These are phyloP conservation scores for Actenoides hombroni DNA, from an alignment of 2,113 vertebrate genomes.

Conservation along the genomic window DNA sequence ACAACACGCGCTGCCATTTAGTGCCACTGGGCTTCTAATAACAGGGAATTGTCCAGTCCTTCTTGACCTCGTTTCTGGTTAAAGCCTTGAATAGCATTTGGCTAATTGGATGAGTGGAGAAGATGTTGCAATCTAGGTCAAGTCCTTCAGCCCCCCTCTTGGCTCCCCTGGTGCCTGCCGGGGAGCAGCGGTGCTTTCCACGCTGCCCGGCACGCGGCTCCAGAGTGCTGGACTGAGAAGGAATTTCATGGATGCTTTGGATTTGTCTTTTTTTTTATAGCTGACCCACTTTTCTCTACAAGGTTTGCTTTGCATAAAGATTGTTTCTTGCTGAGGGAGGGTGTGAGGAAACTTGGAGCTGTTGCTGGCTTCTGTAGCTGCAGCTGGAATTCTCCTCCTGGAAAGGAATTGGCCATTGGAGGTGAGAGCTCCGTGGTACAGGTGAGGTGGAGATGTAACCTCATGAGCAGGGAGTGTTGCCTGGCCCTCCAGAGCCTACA, in stretches of 20 bases:
- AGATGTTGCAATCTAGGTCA: constrained; percentile 9
- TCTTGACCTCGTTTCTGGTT: neutral
- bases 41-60: neutral
- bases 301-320: neutral
- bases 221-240: neutral
- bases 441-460: neutral
- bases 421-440: neutral
- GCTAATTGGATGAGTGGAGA: constrained; percentile 29
- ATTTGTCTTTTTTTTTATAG: neutral
- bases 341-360: neutral
- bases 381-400: neutral
- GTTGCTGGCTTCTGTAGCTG: neutral
- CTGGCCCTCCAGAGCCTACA: neutral
- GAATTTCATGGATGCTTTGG: neutral
- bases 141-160: neutral
- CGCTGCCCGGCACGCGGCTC: neutral
- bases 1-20: accelerated
- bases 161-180: neutral
- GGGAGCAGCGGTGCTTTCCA: neutral
- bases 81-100: neutral
- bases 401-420: neutral
- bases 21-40: neutral
- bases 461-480: neutral
- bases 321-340: neutral
- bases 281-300: neutral